Conservation (phyloP, 2,113 vertebrate genomes). For the Malurus elegans region DNA sequence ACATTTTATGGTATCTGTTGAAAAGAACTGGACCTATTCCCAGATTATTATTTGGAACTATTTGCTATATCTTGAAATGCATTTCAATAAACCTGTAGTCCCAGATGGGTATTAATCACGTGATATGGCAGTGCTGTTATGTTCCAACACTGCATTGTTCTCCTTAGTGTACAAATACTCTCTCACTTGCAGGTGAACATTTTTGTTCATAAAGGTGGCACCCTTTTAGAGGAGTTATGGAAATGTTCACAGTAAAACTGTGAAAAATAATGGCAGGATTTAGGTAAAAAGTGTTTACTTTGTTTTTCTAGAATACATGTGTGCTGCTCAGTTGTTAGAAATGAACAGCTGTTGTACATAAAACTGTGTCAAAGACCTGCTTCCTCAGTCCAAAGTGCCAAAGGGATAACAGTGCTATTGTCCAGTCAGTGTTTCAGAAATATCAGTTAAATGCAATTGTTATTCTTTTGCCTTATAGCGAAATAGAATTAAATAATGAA, state of each 20-base stretch:
- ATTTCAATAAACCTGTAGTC: neutral
- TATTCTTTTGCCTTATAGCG: neutral
- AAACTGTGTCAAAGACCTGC: neutral
- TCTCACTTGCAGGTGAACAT: neutral
- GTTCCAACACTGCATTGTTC: neutral
- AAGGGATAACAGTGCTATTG: neutral
- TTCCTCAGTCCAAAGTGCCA: neutral
- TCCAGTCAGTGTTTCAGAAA: neutral
- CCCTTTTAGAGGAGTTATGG: neutral
- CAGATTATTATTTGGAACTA: neutral
- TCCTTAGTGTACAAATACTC: neutral
- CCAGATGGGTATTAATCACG: neutral
- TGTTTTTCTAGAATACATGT: neutral
- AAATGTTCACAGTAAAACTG: neutral
- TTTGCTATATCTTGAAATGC: neutral
- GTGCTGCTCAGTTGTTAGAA: neutral
- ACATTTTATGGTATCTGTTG: neutral
- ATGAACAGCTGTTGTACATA: neutral
- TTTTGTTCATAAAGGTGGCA: neutral
- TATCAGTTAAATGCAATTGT: neutral
- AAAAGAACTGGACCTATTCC: neutral
- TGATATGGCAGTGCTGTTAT: neutral
- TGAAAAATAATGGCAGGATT: neutral
- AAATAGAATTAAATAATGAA: neutral
- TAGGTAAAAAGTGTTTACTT: neutral